Conservation (phyloP, 2,888 invertebrate genomes). For the Caradrina kadenii region DNA sequence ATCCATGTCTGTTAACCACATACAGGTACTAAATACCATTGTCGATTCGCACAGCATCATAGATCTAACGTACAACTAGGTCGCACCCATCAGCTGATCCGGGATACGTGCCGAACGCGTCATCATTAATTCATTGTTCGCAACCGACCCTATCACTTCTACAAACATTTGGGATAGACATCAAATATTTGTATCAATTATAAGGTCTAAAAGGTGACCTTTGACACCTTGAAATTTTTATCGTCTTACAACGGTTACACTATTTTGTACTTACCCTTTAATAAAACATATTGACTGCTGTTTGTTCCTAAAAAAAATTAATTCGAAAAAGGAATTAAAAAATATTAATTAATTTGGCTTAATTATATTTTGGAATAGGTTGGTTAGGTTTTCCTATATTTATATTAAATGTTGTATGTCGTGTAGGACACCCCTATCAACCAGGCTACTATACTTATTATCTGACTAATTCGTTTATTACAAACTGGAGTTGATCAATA, state of each 20-base stretch:
- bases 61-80: conserved; percentile 52
- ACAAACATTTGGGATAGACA: conserved; percentile 34
- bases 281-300: background rate
- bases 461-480: conserved; percentile 28
- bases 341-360: too few relatives aligned
- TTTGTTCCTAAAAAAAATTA: background rate
- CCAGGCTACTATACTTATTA: conserved; percentile 8
- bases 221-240: background rate
- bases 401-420: background rate
- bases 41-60: conserved; percentile 55
- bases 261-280: background rate
- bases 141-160: conserved; percentile 51
- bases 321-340: too few relatives aligned
- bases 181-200: conserved; percentile 35
- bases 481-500: conserved; percentile 34
- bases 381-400: background rate
- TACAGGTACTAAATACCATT: conserved; percentile 4
- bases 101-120: conserved; percentile 45
- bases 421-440: conserved; percentile 14
- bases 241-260: background rate
- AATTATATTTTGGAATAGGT: too few relatives aligned
- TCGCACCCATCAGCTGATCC: conserved; percentile 57
- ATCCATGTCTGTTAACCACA: background rate
- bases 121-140: conserved; percentile 55
- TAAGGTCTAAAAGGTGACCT: conserved; percentile 1